Evolutionary conservation across 2,888 invertebrate species (phyloP).

Genomic region (Dasysyrphus albostriatus): DNA sequence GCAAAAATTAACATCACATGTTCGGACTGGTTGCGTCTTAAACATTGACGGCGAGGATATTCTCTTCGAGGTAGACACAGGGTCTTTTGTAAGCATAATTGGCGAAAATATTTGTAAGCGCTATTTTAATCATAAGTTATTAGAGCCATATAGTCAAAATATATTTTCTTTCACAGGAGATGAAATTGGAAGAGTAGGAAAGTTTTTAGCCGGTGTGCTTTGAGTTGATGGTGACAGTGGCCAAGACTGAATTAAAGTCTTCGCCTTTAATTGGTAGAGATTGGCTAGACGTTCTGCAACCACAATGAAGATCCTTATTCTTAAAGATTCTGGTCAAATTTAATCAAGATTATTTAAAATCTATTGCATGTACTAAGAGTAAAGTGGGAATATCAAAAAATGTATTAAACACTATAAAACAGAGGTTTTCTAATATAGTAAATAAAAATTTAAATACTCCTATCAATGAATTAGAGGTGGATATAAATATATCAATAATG

Average conservation of each 20-base stretch:
- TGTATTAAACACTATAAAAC: constrained; percentile 8
- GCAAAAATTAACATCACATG: no score
- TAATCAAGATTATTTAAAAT: constrained; percentile 2
- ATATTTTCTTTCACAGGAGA: constrained; percentile 20
- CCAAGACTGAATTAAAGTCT: not conserved
- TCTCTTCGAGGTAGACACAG: no score
- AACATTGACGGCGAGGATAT: no score
- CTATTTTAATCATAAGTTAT: not conserved
- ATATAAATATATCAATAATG: constrained; percentile 40
- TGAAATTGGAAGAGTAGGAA: constrained; percentile 1
- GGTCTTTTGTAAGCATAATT: not conserved
- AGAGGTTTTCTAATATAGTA: not conserved
- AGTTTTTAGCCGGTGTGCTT: constrained; percentile 12
- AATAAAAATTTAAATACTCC: constrained; percentile 34
- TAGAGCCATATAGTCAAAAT: not conserved
- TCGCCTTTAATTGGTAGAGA: not conserved
- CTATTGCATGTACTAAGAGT: constrained; percentile 5
- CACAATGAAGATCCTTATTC: not conserved
- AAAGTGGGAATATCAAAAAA: not conserved
- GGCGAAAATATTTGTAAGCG: constrained; percentile 1
- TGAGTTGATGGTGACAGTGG: not conserved
- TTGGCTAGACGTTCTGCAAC: not conserved
- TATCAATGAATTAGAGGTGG: constrained; percentile 42
- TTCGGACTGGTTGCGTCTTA: no score
- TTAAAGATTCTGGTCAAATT: not conserved